Base-by-base conservation (phyloP, 1,140 invertebrate species). In the Microplitis demolitor region DNA sequence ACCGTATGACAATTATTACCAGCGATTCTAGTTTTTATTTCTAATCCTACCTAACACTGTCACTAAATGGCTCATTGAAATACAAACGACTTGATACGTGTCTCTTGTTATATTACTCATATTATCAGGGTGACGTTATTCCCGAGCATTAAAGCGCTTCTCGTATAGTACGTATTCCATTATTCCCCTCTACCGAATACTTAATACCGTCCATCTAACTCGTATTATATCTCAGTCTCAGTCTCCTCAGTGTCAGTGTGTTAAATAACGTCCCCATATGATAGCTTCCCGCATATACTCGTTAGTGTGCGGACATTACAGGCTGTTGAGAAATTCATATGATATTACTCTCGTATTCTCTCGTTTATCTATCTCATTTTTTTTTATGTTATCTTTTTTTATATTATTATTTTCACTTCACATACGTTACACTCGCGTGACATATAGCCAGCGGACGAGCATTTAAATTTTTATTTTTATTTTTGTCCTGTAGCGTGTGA, bases 51-150 rank as follows among this genome's bases (percentile, higher is more conserved):
- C 24, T 0, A 62, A 60, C 66, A 51, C 24, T 39, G 35, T 69
- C 35, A 69, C 11, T 62, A 3, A 35, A 45, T 34, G 13, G 34
- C 13, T 64, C 51, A 31, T 33, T 71, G 50, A 66, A 66, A 71
- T 56, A 31, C 13, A 39, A 16, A 9, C 31, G 4, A 34, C 54
- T 53, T 72, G n/a, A 45, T 71, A 68, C 71, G 66, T 73, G 50
- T 69, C 67, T 69, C 60, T 60, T 72, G 71, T 73, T 45, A 45
- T 9, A 45, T 45, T 45, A 45, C 6, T 45, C 39, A 45, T 45
- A 6, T 45, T 69, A 66, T 37, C 67, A 69, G 50, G 61, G 51
- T 73, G 64, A 68, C 63, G 69, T 72, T 50, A 72, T 66, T 11
- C 11, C 24, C 16, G 35, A 69, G 66, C 62, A 66, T 69, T 72